Percentiles rank a stretch among this genome's conserved stretches.
These are phyloP conservation scores for Sebastes schlegelii DNA, from an alignment of 2,113 vertebrate genomes.

Conservation along the genomic window DNA sequence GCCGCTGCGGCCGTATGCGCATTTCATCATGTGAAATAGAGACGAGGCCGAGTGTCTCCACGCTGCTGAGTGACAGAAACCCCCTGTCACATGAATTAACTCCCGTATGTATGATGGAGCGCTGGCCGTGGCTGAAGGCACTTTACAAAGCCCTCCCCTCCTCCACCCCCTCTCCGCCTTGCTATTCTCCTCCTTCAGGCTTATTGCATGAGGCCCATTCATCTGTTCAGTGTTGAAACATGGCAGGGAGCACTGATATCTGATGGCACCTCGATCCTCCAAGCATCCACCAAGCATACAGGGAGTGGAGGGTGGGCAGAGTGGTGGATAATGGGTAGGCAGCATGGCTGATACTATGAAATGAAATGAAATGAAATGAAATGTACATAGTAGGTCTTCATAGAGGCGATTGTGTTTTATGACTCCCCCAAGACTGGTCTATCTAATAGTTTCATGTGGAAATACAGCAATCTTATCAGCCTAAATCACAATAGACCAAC, in stretches of 20 bases:
- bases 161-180: slow-evolving; percentile 16
- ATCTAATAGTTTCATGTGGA: slow-evolving; percentile 47
- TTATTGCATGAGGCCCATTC: slow-evolving; percentile 77
- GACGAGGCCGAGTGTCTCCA: slow-evolving; percentile 63
- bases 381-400: slow-evolving; percentile 32
- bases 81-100: slow-evolving; percentile 76
- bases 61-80: slow-evolving; percentile 71
- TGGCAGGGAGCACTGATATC: slow-evolving; percentile 65
- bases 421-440: slow-evolving; percentile 31
- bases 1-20: slow-evolving; percentile 32
- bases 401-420: slow-evolving; percentile 57
- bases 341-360: slow-evolving; percentile 22
- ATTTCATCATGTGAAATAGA: slow-evolving; percentile 74
- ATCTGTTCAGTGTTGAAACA: slow-evolving; percentile 80
- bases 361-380: slow-evolving; percentile 60
- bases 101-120: slow-evolving; percentile 69
- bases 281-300: slow-evolving; percentile 39
- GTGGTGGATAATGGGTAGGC: slow-evolving; percentile 14
- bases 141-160: slow-evolving; percentile 40
- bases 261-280: slow-evolving; percentile 70
- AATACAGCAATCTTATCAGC: slow-evolving; percentile 31
- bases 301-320: slow-evolving; percentile 34
- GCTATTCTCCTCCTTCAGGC: slow-evolving; percentile 65
- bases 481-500: slow-evolving; percentile 37
- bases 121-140: slow-evolving; percentile 67